phyloP scores from a whole-genome alignment of 1,140 invertebrate species.

The Laodelphax striatellus region DNA sequence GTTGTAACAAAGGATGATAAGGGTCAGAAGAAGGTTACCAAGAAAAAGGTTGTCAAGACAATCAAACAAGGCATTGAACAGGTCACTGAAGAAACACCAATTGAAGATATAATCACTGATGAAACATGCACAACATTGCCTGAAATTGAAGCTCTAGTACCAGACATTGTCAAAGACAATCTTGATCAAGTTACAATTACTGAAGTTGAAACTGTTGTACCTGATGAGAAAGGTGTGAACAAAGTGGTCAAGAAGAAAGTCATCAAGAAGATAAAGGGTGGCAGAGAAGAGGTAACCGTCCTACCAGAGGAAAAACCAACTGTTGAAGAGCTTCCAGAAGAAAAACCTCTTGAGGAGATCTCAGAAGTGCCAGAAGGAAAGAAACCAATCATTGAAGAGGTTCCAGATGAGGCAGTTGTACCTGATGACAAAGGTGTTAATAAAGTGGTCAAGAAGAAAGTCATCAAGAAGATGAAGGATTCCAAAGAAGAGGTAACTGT shows the following conservation, averaged over 20 bases:
- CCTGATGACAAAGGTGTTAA: background rate
- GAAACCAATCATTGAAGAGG: background rate
- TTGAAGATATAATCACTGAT: constrained; percentile 27
- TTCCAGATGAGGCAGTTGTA: background rate
- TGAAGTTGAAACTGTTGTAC: constrained; percentile 22
- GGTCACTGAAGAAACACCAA: constrained; percentile 20
- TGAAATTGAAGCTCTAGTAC: constrained; percentile 26
- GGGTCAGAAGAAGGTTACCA: constrained; percentile 6
- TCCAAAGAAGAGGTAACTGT: too few species aligned
- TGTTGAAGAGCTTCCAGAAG: constrained; percentile 20
- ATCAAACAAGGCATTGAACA: constrained; percentile 24
- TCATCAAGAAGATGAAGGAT: too few species aligned
- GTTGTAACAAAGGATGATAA: constrained; percentile 21
- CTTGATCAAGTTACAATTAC: constrained; percentile 9
- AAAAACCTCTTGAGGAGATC: constrained; percentile 8
- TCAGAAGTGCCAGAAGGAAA: background rate
- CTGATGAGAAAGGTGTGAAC: constrained; percentile 16
- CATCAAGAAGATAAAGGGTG: constrained; percentile 23
- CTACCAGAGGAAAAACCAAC: constrained; percentile 28
- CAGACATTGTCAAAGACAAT: background rate
- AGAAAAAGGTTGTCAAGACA: constrained; percentile 13
- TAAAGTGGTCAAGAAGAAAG: too few species aligned
- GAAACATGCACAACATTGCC: constrained; percentile 23
- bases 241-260: constrained; percentile 26
- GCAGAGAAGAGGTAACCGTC: constrained; percentile 21